Base-by-base conservation (phyloP, 2,888 invertebrate genomes). In the Arrhopalites spinosus region DNA sequence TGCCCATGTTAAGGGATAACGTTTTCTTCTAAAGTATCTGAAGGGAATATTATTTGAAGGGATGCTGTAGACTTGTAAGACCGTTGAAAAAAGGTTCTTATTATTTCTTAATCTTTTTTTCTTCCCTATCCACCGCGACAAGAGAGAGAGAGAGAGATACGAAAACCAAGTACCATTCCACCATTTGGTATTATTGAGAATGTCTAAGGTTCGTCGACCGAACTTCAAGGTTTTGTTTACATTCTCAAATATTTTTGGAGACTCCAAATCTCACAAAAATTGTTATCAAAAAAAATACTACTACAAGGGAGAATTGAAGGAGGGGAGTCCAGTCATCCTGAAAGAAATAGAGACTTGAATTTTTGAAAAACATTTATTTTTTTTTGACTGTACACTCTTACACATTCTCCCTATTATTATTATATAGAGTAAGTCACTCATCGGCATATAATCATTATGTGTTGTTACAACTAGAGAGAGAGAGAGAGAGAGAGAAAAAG, bases 171-270 rank as follows among this genome's bases (percentile, higher is more conserved):
- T 15, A 45, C 45, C 45, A 15, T 47, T 13, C 2, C n/a, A 47
- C 20, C n/a, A 20, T 53, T 20, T 23, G 1, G n/a, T 53, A n/a
- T 23, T n/a, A n/a, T 53, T 17, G 53, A 11, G 59, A 15, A 25
- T 13, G 13, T 5, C 1, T 15, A 66, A 67, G 73, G 73, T 67
- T 74, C 73, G 66, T 74, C 67, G 73, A 67, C 67, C 67, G 43
- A 50, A 27, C 73, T 67, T 67, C 56, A 74, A 74, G 67, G 73
- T 74, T 67, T 67, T 67, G 67, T 74, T 73, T 66, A 66, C 66
- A 73, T 50, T 73, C 27, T 8, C n/a, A 56, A 56, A 2, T 53
- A n/a, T 72, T 17, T 50, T 20, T 17, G 27, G 27, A 25, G 25
- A 23, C 25, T 20, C 20, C 3, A 61, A 61, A 15, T 15, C 15